Evolutionary conservation across 2,113 vertebrate species (phyloP), one percentile per base, ranked within the genome.

Genomic region (Romanogobio albipinnatus): DNA sequence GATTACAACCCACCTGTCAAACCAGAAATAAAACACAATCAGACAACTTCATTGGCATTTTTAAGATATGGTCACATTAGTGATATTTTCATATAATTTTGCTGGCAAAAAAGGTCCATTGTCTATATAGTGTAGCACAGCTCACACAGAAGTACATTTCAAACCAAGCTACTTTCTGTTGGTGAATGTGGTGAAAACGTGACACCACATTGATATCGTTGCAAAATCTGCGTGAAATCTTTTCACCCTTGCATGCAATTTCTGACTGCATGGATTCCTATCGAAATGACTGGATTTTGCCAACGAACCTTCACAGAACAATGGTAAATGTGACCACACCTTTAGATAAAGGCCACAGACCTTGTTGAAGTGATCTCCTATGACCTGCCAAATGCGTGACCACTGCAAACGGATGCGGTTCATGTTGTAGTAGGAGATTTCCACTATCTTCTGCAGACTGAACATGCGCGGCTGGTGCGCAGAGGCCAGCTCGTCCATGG

Each of bases 371-470:
- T 99, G 98, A 88, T 99, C 96, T 87, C 98, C 98, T 47, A 99
- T 97, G 90, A 99, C 98, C 1, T 99, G 97, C 98, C 98, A 99
- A 84, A 99, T 97, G 56, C 98, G 95, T 3, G 98, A 99, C 98
- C 98, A 99, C 95, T 99, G 98, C 76, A 99, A 94, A 56, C 98
- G 90, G 88, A 99, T 99, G 74, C 98, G 96, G 92, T 97, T 98
- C 98, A 99, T 99, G 94, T 99, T 99, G 93, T 99, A 99, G 76
- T 99, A 99, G 0, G 98, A 99, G 73, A 99, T 99, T 89, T 99
- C 98, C 90, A 99, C 98, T 0, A 99, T 99, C 94, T 99, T 99
- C 91, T 99, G 98, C 90, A 99, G 90, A 89, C 98, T 99, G 94
- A 99, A 99, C 98, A 99, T 99, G 84, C 98, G 95, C 0, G 98